Conservation (phyloP, 2,797 vertebrate species). For the Adelosebastes latens region DNA sequence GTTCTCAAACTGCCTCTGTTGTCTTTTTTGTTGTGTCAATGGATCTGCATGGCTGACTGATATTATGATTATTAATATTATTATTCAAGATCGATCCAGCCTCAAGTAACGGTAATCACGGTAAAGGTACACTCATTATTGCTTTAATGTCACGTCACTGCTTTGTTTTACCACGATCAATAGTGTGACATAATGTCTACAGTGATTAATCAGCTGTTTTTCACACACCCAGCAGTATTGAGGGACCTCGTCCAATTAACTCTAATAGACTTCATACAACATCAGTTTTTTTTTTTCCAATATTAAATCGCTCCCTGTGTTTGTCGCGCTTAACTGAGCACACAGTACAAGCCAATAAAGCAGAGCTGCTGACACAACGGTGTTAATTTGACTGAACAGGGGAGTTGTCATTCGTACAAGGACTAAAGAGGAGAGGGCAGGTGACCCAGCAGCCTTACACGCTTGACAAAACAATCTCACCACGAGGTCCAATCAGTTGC, state of each 20-base stretch:
- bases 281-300: slow-evolving; percentile 17
- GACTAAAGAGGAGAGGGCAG: background rate
- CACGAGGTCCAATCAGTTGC: background rate
- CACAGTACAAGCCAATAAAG: slow-evolving; percentile 8
- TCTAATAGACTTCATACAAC: slow-evolving; percentile 1
- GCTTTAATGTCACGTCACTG: slow-evolving; percentile 27
- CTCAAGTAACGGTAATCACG: slow-evolving; percentile 1
- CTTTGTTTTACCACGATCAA: slow-evolving; percentile 22
- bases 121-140: slow-evolving; percentile 10
- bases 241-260: slow-evolving; percentile 28
- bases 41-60: background rate
- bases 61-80: background rate
- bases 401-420: background rate
- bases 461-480: background rate
- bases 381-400: slow-evolving; percentile 3
- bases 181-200: slow-evolving; percentile 27
- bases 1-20: slow-evolving; percentile 19
- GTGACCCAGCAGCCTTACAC: background rate
- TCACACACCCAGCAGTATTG: slow-evolving; percentile 33
- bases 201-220: slow-evolving; percentile 41
- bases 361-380: slow-evolving; percentile 12
- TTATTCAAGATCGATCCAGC: slow-evolving; percentile 5
- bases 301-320: slow-evolving; percentile 13
- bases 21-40: slow-evolving; percentile 8
- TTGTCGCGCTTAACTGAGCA: slow-evolving; percentile 26